Percentiles rank a stretch among this genome's conserved stretches.
Evolutionary conservation across 2,797 vertebrate species (phyloP).

Genomic region (Arctocebus calabarensis): DNA sequence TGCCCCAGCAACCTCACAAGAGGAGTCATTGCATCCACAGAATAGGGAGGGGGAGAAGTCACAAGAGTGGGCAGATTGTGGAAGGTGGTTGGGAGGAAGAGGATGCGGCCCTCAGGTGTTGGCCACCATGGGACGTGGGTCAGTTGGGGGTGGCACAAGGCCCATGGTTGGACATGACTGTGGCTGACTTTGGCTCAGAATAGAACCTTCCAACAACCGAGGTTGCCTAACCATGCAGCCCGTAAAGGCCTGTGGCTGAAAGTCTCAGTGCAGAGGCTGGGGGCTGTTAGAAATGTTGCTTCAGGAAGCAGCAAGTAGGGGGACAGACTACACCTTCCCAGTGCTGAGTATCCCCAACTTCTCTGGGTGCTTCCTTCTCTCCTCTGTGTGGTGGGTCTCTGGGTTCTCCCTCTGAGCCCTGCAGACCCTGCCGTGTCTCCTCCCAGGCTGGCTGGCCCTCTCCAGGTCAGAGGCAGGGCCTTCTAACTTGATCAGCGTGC

Average conservation of each 20-base stretch:
- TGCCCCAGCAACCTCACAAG: fast-evolving
- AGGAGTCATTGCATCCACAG: background rate
- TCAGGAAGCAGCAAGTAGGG: background rate
- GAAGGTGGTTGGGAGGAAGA: too few relatives aligned
- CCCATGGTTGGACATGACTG: background rate
- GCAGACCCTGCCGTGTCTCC: background rate
- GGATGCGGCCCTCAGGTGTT: background rate
- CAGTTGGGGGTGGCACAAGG: too few relatives aligned
- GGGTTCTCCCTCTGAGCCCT: background rate
- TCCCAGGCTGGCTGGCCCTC: background rate
- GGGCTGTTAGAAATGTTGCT: fast-evolving
- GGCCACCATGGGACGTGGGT: too few relatives aligned
- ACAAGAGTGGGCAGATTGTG: background rate
- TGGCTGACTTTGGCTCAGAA: background rate
- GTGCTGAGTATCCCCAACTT: background rate
- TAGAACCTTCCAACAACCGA: background rate
- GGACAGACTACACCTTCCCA: background rate
- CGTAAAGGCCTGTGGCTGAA: too few relatives aligned
- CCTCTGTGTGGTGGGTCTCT: fast-evolving
- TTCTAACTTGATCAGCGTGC: background rate
- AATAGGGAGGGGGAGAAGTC: background rate
- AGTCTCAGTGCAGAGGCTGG: background rate
- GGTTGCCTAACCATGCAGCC: background rate
- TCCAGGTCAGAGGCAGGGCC: fast-evolving
- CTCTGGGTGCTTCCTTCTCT: background rate